Base-by-base conservation (phyloP, 2,113 vertebrate genomes). In the Pyxicephalus adspersus region DNA sequence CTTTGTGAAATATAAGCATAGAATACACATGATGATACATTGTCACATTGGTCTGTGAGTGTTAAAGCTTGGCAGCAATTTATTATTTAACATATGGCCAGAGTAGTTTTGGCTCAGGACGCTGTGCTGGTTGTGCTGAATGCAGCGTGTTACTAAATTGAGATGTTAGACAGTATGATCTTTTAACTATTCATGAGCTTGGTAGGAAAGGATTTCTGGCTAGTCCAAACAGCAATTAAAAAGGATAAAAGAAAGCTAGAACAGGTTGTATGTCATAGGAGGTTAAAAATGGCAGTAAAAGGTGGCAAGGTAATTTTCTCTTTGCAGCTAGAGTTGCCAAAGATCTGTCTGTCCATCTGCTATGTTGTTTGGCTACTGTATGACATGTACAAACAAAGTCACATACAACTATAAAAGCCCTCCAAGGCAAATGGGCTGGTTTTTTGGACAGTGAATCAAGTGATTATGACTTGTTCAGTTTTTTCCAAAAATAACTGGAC, bases 11-110 rank as follows among this genome's bases (percentile, higher is more conserved):
- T 75, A 75, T 66, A 66, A 75, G 61, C 71, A 82, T 55, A 66
- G 75, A 82, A 82, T 74, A 63, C 71, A n/a, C 51, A 28, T 26
- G 71, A 66, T 75, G 70, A 82, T 82, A 74, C 80, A 82, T 82
- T 75, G 80, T 75, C 80, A 82, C 60, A 75, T 65, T 65, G 75
- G 80, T 66, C 52, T 57, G 68, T 15, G 23, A 81, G n/a, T n/a
- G 60, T 63, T 54, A 72, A 22, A 26, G 29, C 61, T 81, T 81
- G 79, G 79, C 79, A 81, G 57, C 15, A 38, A 81, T 81, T 64
- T 81, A 73, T 73, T 81, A 72, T 64, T 54, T 73, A 73, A 57
- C 79, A 81, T 81, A 81, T 81, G 79, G 79, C 45, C 50, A 50
- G 26, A 65, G 26, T 51, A 16, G 60, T 25, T 55, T 72, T 80